Percentiles rank a stretch among this genome's conserved stretches.
phyloP scores from a whole-genome alignment of 2,113 vertebrate genomes.

The human region GRCh38 chr5:41931501-41932000 shows the following conservation, averaged over 20 bases:
- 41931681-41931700: neutral
- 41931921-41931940: neutral
- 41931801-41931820: neutral
- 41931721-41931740: neutral
- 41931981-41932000: neutral
- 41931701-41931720: neutral
- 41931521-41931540: neutral
- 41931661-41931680: neutral
- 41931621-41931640: neutral
- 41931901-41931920: neutral
- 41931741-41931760: constrained; percentile 8
- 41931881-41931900: neutral
- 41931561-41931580: neutral
- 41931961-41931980: neutral
- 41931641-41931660: neutral
- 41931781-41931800: neutral
- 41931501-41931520: neutral
- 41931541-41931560: neutral
- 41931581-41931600: neutral
- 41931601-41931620: neutral
- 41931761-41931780: neutral
- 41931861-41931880: neutral
- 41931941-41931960: neutral
- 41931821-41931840: neutral
- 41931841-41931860: neutral